phyloP scores from a whole-genome alignment of 2,797 vertebrate species.

The Hozukius guyotensis region DNA sequence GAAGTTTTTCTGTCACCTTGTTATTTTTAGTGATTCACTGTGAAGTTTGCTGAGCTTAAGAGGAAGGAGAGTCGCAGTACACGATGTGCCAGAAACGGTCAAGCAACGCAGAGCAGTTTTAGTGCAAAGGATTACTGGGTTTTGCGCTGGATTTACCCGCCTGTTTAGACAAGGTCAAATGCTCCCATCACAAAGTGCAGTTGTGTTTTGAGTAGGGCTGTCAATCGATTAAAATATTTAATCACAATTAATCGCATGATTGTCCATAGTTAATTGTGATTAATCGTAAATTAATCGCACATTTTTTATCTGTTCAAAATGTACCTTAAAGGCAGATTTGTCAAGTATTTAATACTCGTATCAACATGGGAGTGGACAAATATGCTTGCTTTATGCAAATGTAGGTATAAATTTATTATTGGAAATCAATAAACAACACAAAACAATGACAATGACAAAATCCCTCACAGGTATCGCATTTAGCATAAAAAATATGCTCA shows the following conservation, averaged over 20 bases:
- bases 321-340: no score
- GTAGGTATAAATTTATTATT: no score
- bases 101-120: conserved; percentile 9
- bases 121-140: conserved; percentile 42
- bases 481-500: no score
- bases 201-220: conserved; percentile 9
- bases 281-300: neutral
- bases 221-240: neutral
- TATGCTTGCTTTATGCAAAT: no score
- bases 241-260: neutral
- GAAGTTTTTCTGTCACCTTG: conserved; percentile 2
- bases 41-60: conserved; percentile 10
- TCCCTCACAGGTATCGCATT: no score
- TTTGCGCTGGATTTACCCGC: conserved; percentile 40
- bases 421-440: no score
- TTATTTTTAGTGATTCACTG: conserved; percentile 17
- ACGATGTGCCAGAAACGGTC: neutral
- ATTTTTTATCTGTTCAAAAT: neutral
- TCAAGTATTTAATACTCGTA: no score
- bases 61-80: neutral
- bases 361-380: no score
- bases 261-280: no score
- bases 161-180: conserved; percentile 40
- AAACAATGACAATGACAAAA: no score
- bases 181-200: neutral